These are phyloP conservation scores for Macquaria australasica DNA, from an alignment of 2,113 vertebrate species.

Conservation along the genomic window DNA sequence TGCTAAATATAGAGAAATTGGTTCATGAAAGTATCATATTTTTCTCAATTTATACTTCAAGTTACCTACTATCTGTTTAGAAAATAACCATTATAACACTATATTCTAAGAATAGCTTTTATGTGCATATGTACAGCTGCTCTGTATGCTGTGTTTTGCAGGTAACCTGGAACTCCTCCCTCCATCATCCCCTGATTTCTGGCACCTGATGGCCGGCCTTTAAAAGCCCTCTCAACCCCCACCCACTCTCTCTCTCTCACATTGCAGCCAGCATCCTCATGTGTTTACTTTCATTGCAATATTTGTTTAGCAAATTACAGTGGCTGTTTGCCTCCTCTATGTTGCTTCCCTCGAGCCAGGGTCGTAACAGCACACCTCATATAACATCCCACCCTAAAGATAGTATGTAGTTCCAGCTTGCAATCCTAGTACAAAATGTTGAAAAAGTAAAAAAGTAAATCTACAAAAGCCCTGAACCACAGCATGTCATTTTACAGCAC, in stretches of 20 bases:
- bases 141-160: neutral
- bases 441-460: neutral
- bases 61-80: neutral
- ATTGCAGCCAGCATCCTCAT: too few species aligned
- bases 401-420: neutral
- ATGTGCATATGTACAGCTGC: neutral
- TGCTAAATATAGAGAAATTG: neutral
- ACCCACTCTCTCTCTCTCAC: too few species aligned
- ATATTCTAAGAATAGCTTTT: neutral
- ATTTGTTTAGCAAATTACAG: neutral
- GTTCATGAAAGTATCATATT: neutral
- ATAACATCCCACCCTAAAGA: neutral
- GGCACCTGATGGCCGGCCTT: too few species aligned
- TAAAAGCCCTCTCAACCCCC: too few species aligned
- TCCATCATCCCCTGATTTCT: too few species aligned
- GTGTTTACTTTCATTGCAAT: neutral
- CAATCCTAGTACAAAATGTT: neutral
- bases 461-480: neutral
- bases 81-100: neutral
- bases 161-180: neutral
- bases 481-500: slow-evolving; percentile 33
- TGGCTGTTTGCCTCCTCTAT: neutral
- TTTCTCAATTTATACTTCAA: neutral
- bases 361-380: neutral
- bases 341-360: neutral